Evolutionary conservation across 2,797 vertebrate genomes (phyloP).

Genomic region (Dendrocincla tyrannina): DNA sequence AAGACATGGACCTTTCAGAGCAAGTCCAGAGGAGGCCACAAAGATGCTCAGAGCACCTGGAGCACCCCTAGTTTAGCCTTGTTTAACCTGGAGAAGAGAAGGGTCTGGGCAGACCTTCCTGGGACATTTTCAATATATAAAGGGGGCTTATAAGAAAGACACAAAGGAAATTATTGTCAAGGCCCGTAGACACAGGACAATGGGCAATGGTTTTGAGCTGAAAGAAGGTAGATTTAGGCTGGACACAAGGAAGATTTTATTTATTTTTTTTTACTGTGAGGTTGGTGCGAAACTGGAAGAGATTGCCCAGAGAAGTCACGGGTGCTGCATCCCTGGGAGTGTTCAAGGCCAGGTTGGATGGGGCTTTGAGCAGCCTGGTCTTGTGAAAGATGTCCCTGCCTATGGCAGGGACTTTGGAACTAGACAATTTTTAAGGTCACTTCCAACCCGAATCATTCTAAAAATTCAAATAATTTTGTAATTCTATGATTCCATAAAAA

Average conservation of each 20-base stretch:
- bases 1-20: neutral
- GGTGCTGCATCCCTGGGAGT: neutral
- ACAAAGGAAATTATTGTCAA: neutral
- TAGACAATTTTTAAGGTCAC: neutral
- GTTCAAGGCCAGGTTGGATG: neutral
- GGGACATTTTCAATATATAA: neutral
- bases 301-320: neutral
- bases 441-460: neutral
- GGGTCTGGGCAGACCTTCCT: neutral
- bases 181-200: neutral
- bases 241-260: neutral
- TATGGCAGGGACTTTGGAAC: neutral
- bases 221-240: neutral
- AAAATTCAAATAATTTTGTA: neutral
- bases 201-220: neutral
- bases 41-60: neutral
- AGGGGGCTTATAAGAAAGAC: neutral
- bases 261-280: neutral
- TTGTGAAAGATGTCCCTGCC: neutral
- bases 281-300: neutral
- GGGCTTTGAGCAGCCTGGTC: neutral
- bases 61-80: neutral
- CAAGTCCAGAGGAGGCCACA: neutral
- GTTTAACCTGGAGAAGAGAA: neutral
- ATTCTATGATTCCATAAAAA: neutral